Conservation (phyloP, 2,797 vertebrate genomes). For the Masticophis lateralis region DNA sequence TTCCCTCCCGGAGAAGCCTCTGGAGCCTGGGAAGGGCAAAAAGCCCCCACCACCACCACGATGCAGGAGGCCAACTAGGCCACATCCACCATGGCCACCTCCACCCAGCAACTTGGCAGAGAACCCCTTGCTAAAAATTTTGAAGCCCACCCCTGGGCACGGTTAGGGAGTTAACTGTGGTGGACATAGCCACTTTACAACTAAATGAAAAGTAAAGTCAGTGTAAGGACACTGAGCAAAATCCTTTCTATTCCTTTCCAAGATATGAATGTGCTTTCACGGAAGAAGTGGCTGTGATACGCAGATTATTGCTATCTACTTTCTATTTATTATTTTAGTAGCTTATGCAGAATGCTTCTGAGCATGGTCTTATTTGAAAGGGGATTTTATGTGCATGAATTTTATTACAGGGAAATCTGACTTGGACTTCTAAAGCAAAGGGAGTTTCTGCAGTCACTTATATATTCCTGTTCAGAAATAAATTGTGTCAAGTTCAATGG, state of each 20-base stretch:
- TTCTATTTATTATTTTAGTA: not conserved
- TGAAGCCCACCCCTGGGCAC: too few relatives aligned
- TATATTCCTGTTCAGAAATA: not conserved
- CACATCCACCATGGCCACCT: too few relatives aligned
- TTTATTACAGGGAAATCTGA: not conserved
- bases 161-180: not conserved
- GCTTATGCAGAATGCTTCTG: not conserved
- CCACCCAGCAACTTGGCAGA: too few relatives aligned
- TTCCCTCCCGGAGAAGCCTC: too few relatives aligned
- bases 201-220: not conserved
- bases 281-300: not conserved
- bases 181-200: not conserved
- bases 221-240: not conserved
- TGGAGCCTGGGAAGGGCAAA: too few relatives aligned
- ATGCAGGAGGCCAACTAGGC: too few relatives aligned
- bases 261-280: not conserved
- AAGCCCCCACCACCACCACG: too few relatives aligned
- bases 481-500: not conserved
- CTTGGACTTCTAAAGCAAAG: not conserved
- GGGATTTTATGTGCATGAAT: not conserved
- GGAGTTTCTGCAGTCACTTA: not conserved
- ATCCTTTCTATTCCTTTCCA: not conserved
- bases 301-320: not conserved
- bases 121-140: too few relatives aligned
- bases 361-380: not conserved